phyloP scores from a whole-genome alignment of 2,888 invertebrate genomes.

The Sminthurides aquaticus region DNA sequence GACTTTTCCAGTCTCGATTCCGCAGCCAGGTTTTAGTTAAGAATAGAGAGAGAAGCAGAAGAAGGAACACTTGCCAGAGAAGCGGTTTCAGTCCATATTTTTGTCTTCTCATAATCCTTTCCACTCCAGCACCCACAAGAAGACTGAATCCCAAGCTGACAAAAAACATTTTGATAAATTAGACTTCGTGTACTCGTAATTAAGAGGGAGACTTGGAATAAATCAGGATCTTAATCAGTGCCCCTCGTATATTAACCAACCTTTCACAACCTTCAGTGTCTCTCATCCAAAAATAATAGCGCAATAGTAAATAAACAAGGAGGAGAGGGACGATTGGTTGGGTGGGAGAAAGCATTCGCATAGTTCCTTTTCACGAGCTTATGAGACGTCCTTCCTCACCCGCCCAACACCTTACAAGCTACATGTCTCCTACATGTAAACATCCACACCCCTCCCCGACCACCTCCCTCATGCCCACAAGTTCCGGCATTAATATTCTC shows the following conservation, averaged over 20 bases:
- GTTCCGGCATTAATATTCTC: background rate
- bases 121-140: constrained; percentile 66
- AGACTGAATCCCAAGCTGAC: constrained; percentile 71
- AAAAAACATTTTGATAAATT: constrained; percentile 39
- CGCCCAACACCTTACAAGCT: no score
- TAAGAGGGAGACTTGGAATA: constrained; percentile 35
- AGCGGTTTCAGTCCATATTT: constrained; percentile 43
- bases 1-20: constrained; percentile 69
- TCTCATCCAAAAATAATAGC: constrained; percentile 4
- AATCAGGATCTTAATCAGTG: constrained; percentile 38
- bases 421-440: no score
- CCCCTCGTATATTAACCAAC: constrained; percentile 18
- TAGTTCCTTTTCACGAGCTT: no score
- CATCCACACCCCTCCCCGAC: no score
- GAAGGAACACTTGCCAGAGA: constrained; percentile 53
- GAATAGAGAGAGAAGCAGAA: constrained; percentile 56
- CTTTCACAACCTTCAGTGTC: constrained; percentile 26
- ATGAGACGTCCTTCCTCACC: no score
- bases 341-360: no score
- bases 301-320: background rate
- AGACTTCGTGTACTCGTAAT: constrained; percentile 36
- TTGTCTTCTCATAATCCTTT: constrained; percentile 46
- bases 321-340: background rate
- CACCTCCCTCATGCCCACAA: background rate
- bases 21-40: constrained; percentile 61